Base-by-base conservation (phyloP, 2,888 invertebrate genomes). In the Chirona hameri region DNA sequence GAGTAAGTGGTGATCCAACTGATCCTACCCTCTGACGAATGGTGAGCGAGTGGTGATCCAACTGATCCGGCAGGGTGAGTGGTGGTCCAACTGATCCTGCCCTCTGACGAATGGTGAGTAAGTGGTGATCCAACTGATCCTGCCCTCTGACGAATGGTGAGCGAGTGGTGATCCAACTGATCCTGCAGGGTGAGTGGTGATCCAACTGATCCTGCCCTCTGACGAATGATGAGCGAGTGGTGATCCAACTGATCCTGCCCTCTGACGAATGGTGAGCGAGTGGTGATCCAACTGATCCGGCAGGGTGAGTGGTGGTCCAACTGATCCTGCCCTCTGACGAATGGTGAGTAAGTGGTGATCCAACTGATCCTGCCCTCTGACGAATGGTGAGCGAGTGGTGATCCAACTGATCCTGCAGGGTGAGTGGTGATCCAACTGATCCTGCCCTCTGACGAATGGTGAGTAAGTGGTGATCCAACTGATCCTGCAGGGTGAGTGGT, bases 271-370 rank as follows among this genome's bases (percentile, higher is more conserved):
- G 91, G 91, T 60, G n/a, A 81, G 81, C 9, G 27, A 9, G 21
- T 24, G 24, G 24, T 92, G 79, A 91, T 91, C 86, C 91, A 91
- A 87, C 89, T 92, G 84, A 88, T 92, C 82, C 88, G 92, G 84
- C 92, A 39, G n/a, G 60, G 81, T 27, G 65, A 9, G 21, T 24
- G 2, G 24, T 92, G 79, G 91, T 91, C 86, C 91, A 91, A 87
- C 89, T 92, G 84, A 88, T 92, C 82, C 88, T 92, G 84, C 92
- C 91, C n/a, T n/a, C n/a, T 0, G 92, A 92, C 86, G 92, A 92
- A 86, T 92, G 60, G 81, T 27, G 65, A 9, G 21, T n/a, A n/a
- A n/a, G n/a, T 24, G 2, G 24, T 92, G 79, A 91, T 91, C 86
- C 91, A 91, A 87, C 89, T 92, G 84, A 88, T 92, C 82, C 88